Percentiles rank a stretch among this genome's conserved stretches.
These are phyloP conservation scores for Sturmia bella DNA, from an alignment of 2,888 invertebrate species.

Conservation along the genomic window DNA sequence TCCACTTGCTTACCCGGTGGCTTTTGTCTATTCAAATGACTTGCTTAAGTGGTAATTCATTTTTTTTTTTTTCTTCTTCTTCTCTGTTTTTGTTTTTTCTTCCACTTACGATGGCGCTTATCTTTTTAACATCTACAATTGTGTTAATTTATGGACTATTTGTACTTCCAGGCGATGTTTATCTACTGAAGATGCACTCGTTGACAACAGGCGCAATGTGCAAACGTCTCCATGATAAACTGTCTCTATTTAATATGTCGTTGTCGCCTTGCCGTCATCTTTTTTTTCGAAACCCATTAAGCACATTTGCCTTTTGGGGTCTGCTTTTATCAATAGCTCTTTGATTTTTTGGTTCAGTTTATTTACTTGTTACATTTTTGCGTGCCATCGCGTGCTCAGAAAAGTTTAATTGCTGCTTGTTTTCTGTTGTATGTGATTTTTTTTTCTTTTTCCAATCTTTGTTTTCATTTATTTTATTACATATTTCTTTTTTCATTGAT, in stretches of 20 bases:
- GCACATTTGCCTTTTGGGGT: background rate
- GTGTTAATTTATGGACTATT: slow-evolving; percentile 81
- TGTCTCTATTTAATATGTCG: slow-evolving; percentile 4
- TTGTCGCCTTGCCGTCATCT: slow-evolving; percentile 40
- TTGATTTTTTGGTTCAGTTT: slow-evolving; percentile 10
- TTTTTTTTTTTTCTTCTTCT: slow-evolving; percentile 57
- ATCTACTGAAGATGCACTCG: slow-evolving; percentile 71
- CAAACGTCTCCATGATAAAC: background rate
- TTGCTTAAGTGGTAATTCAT: slow-evolving; percentile 62
- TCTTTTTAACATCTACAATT: slow-evolving; percentile 78
- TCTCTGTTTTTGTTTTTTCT: slow-evolving; percentile 49
- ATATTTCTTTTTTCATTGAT: background rate
- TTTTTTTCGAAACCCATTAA: slow-evolving; percentile 30
- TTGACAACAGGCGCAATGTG: slow-evolving; percentile 20
- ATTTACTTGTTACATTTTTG: slow-evolving; percentile 66
- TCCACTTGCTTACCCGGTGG: slow-evolving; percentile 21
- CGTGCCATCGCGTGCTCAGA: slow-evolving; percentile 68
- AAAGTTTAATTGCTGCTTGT: slow-evolving; percentile 68
- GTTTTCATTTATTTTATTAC: background rate
- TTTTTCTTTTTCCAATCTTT: slow-evolving; percentile 12
- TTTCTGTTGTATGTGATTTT: slow-evolving; percentile 33
- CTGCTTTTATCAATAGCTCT: background rate
- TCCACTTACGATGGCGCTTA: slow-evolving; percentile 70
- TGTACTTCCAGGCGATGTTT: slow-evolving; percentile 77
- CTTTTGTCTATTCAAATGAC: slow-evolving; percentile 18